Conservation (phyloP, 2,113 vertebrate species). For the Solenodon paradoxus region DNA sequence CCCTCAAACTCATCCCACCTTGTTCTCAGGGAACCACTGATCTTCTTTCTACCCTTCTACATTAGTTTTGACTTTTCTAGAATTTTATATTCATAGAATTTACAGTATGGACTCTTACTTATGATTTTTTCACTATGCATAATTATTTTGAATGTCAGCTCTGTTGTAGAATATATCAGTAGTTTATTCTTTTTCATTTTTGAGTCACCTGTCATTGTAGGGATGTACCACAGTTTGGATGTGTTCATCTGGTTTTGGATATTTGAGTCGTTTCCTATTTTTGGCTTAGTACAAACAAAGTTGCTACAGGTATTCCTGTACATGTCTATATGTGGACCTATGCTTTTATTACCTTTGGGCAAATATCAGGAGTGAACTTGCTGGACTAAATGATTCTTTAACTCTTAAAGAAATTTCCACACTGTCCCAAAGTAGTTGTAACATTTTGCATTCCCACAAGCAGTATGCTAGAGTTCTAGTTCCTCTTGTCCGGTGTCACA, state of each 20-base stretch:
- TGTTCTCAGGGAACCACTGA: neutral
- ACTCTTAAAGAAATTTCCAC: neutral
- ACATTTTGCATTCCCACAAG: too few relatives aligned
- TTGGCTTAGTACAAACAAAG: too few relatives aligned
- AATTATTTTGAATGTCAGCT: neutral
- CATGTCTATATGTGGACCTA: neutral
- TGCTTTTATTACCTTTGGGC: neutral
- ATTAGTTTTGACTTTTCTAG: neutral
- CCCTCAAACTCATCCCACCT: too few relatives aligned
- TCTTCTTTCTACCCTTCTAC: neutral
- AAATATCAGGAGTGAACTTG: neutral
- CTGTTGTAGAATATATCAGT: too few relatives aligned
- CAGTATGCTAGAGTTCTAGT: neutral
- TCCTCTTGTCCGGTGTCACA: too few relatives aligned
- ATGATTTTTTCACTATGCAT: neutral
- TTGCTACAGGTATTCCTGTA: neutral
- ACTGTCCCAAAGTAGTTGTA: neutral
- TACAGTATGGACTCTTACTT: neutral
- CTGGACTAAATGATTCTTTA: neutral
- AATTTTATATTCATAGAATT: neutral
- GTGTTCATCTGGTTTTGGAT: neutral
- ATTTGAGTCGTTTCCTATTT: too few relatives aligned
- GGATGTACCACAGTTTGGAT: neutral
- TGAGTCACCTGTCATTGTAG: neutral
- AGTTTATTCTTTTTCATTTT: neutral